phyloP scores from a whole-genome alignment of 2,797 vertebrate genomes.

The Hyperoplus lanceolatus region DNA sequence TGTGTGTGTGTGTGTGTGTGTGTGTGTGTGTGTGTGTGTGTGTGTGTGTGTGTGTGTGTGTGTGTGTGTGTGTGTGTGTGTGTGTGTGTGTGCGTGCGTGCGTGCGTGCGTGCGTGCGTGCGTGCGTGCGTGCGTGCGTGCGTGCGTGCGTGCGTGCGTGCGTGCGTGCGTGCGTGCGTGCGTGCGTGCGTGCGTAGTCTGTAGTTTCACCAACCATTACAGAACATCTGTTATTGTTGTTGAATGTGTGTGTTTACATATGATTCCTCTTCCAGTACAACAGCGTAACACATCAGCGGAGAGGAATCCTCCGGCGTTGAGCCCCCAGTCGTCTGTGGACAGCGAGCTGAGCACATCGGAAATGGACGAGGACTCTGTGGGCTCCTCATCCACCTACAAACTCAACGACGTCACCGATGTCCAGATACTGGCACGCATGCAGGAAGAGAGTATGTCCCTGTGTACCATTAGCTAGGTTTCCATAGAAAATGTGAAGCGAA shows the following conservation, averaged over 20 bases:
- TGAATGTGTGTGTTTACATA: neutral
- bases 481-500: no score
- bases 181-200: no score
- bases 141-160: no score
- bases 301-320: constrained; percentile 91
- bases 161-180: no score
- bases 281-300: constrained; percentile 89
- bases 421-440: constrained; percentile 98
- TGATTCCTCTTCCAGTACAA: constrained; percentile 80
- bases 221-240: neutral
- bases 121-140: no score
- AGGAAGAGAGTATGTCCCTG: constrained; percentile 95
- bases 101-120: no score
- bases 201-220: neutral
- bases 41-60: no score
- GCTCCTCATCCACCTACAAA: constrained; percentile 96
- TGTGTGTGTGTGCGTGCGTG: no score
- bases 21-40: no score
- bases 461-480: no score
- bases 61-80: no score
- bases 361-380: constrained; percentile 98
- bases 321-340: constrained; percentile 97
- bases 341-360: constrained; percentile 99
- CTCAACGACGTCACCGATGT: constrained; percentile 98
- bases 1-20: no score